These are phyloP conservation scores for Acrobasis repandana DNA, from an alignment of 2,888 invertebrate genomes.

Conservation along the genomic window DNA sequence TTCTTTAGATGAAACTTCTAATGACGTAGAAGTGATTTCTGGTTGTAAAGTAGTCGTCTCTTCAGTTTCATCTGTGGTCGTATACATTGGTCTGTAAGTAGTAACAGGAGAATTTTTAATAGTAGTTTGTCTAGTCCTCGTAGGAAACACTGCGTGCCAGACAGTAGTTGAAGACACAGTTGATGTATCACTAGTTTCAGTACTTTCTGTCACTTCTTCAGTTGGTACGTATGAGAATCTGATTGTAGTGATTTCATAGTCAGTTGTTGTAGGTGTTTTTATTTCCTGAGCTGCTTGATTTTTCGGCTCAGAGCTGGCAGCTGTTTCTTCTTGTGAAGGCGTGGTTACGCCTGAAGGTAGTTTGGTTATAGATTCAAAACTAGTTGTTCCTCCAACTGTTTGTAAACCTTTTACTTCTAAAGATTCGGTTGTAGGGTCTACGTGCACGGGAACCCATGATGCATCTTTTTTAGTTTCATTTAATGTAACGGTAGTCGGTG, in stretches of 20 bases:
- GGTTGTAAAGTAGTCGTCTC: slow-evolving; percentile 56
- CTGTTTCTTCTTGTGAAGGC: slow-evolving; percentile 65
- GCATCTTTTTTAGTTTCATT: slow-evolving; percentile 45
- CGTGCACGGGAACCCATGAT: slow-evolving; percentile 55
- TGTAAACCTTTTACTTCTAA: slow-evolving; percentile 48
- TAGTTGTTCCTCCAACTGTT: slow-evolving; percentile 62
- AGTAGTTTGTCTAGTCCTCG: slow-evolving; percentile 55
- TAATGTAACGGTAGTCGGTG: slow-evolving; percentile 31
- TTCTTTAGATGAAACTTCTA: slow-evolving; percentile 64
- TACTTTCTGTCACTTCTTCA: slow-evolving; percentile 45
- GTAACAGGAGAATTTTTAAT: slow-evolving; percentile 59
- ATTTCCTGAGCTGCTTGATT: slow-evolving; percentile 47
- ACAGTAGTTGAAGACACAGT: slow-evolving; percentile 38
- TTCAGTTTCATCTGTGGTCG: slow-evolving; percentile 51
- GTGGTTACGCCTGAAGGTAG: slow-evolving; percentile 70
- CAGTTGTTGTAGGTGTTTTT: slow-evolving; percentile 46
- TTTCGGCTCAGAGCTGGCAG: slow-evolving; percentile 48
- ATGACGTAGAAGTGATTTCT: slow-evolving; percentile 53
- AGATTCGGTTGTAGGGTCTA: slow-evolving; percentile 43
- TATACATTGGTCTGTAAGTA: slow-evolving; percentile 70
- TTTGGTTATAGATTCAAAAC: slow-evolving; percentile 80
- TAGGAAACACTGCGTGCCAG: slow-evolving; percentile 63
- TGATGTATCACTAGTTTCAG: slow-evolving; percentile 38
- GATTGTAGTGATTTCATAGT: slow-evolving; percentile 75
- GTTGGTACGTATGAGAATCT: slow-evolving; percentile 71